Percentiles rank a stretch among this genome's conserved stretches.
phyloP scores from a whole-genome alignment of 2,888 invertebrate species.

The Linyphia triangularis region DNA sequence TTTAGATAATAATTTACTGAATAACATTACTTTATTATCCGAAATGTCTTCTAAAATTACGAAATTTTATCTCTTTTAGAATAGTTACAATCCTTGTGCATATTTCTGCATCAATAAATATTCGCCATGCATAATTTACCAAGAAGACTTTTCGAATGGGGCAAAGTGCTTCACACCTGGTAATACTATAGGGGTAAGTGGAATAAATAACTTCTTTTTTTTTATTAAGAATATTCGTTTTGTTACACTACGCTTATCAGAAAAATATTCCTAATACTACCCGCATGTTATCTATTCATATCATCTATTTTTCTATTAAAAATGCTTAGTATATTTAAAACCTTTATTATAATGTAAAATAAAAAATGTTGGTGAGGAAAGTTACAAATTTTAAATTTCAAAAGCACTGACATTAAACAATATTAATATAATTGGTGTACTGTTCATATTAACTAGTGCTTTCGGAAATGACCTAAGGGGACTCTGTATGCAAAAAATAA shows the following conservation, averaged over 20 bases:
- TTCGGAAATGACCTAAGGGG: too few relatives aligned
- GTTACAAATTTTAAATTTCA: too few relatives aligned
- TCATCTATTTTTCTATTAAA: background rate
- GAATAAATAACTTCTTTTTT: background rate
- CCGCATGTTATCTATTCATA: background rate
- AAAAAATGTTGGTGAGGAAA: too few relatives aligned
- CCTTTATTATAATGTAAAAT: too few relatives aligned
- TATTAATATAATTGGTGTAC: too few relatives aligned
- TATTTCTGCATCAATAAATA: slow-evolving; percentile 6
- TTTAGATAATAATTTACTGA: too few relatives aligned
- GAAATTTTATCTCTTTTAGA: slow-evolving; percentile 1
- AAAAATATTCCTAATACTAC: background rate
- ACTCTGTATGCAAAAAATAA: too few relatives aligned
- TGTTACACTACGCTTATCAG: too few relatives aligned
- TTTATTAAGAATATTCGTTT: background rate
- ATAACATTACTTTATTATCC: background rate
- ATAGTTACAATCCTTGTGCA: slow-evolving; percentile 27
- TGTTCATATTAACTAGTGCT: too few relatives aligned
- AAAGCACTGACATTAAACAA: too few relatives aligned
- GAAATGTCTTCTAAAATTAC: too few relatives aligned
- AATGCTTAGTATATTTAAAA: too few relatives aligned
- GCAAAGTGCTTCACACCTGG: background rate
- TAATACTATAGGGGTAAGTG: slow-evolving; percentile 44
- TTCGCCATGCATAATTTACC: slow-evolving; percentile 4
- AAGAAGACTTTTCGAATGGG: slow-evolving; percentile 24